Conservation (phyloP, 2,113 vertebrate genomes). For the Coracopsis vasa region DNA sequence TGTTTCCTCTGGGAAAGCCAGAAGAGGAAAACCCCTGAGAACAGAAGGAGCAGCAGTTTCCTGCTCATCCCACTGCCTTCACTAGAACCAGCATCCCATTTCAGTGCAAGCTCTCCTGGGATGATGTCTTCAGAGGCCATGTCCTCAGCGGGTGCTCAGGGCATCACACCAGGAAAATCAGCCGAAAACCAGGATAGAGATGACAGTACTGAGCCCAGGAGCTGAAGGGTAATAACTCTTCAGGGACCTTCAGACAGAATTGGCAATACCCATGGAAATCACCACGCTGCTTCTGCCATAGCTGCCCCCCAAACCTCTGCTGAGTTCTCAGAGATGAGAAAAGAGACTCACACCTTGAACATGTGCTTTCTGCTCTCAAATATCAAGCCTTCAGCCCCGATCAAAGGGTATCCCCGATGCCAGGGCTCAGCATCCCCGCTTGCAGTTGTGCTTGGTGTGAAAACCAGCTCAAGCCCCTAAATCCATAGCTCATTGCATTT, state of each 20-base stretch:
- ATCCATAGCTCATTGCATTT: background rate
- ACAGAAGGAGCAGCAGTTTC: background rate
- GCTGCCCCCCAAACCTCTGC: background rate
- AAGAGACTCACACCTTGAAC: background rate
- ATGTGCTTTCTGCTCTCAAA: background rate
- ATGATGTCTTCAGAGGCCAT: background rate
- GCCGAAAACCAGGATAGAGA: background rate
- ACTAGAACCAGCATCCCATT: background rate
- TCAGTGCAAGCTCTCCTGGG: background rate
- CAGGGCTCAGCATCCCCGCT: background rate
- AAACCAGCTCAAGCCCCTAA: background rate
- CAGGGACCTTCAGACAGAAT: background rate
- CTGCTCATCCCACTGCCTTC: background rate
- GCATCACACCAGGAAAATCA: background rate
- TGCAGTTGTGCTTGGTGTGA: background rate
- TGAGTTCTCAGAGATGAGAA: background rate
- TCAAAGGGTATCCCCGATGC: background rate
- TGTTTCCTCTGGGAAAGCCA: background rate
- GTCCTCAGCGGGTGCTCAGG: background rate
- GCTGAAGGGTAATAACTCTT: background rate
- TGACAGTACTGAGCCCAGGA: background rate
- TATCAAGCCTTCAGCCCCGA: background rate
- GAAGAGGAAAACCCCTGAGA: rapidly evolving
- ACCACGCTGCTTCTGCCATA: background rate
- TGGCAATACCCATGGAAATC: background rate